A percentile compares a stretch with the other conserved stretches of the same genome.
Conservation (phyloP, 2,888 invertebrate species). For the Brachyopa scutellaris region DNA sequence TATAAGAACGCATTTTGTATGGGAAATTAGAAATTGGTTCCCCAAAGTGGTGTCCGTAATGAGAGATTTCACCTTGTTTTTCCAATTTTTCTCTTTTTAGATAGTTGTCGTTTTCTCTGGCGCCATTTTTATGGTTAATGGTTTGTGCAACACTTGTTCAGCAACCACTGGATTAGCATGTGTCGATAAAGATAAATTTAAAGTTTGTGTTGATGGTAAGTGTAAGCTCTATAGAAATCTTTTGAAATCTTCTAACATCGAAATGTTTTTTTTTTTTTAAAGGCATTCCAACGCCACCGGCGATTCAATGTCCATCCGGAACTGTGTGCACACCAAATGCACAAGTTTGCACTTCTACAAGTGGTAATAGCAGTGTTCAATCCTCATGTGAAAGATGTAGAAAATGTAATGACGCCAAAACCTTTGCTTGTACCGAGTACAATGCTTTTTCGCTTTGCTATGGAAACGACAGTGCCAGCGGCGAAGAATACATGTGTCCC, state of each 20-base stretch:
- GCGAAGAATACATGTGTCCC: conserved; percentile 1
- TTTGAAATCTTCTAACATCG: neutral
- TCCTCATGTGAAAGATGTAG: conserved; percentile 1
- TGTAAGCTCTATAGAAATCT: neutral
- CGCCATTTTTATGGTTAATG: neutral
- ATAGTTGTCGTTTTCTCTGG: too few species aligned
- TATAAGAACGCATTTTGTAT: too few species aligned
- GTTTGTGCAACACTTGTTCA: conserved; percentile 35
- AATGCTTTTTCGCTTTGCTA: conserved; percentile 10
- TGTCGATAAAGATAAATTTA: conserved; percentile 12
- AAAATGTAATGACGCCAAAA: neutral
- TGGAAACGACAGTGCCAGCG: neutral
- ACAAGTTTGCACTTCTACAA: neutral
- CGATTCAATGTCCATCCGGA: neutral
- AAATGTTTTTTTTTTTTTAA: neutral
- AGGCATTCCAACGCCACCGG: conserved; percentile 2
- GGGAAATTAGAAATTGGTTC: too few species aligned
- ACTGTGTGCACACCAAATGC: conserved; percentile 11
- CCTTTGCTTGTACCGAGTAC: conserved; percentile 9
- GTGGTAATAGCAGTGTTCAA: neutral
- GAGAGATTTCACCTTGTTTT: too few species aligned
- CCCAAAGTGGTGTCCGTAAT: too few species aligned
- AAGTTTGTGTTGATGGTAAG: conserved; percentile 22
- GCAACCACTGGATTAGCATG: conserved; percentile 18
- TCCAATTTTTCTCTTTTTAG: too few species aligned